A percentile compares a stretch with the other conserved stretches of the same genome.
These are phyloP conservation scores for Zaprionus lachaisei DNA, from an alignment of 1,140 invertebrate species.

Conservation along the genomic window DNA sequence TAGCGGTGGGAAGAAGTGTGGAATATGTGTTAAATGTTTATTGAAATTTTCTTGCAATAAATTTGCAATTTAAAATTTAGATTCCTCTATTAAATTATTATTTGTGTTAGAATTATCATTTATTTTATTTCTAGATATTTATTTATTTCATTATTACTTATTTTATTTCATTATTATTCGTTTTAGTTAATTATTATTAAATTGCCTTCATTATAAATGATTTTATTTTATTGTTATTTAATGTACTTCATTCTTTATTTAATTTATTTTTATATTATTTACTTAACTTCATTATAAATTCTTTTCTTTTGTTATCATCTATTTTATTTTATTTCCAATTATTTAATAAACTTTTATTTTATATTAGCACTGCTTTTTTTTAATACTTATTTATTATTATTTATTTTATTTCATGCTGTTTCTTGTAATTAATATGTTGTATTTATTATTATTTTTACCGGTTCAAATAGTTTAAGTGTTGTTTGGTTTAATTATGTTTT, in stretches of 20 bases:
- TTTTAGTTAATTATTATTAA: background rate
- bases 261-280: no score
- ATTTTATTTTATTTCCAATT: no score
- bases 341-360: no score
- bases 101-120: no score
- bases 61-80: no score
- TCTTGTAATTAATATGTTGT: background rate
- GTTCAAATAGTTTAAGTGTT: background rate
- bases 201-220: background rate
- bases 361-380: background rate
- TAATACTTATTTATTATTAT: background rate
- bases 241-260: no score
- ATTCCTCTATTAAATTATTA: no score
- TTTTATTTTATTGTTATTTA: background rate
- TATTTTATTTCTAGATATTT: background rate
- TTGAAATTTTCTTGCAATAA: background rate
- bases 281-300: no score
- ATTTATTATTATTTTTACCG: background rate
- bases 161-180: background rate
- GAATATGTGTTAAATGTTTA: background rate
- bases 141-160: background rate
- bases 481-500: background rate
- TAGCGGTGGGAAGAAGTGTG: background rate
- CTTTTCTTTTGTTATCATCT: no score
- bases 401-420: background rate